Evolutionary conservation across 2,113 vertebrate genomes (phyloP).

Genomic region (Leptocoma aspasia): DNA sequence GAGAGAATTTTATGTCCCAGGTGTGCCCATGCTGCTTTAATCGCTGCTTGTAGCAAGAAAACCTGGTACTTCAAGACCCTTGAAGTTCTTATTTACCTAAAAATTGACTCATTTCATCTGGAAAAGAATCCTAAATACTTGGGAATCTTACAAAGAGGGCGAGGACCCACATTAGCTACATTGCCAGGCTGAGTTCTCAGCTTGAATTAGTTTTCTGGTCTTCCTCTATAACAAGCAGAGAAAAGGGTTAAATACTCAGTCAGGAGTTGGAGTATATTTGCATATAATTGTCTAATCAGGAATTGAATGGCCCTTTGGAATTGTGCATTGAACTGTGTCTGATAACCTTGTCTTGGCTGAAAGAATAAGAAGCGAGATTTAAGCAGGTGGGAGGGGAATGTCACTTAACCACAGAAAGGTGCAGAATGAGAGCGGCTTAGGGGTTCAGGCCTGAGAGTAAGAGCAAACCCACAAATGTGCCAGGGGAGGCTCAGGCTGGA

Average conservation of each 20-base stretch:
- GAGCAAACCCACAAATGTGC: neutral
- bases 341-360: neutral
- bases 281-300: neutral
- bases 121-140: neutral
- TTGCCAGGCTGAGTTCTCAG: neutral
- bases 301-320: neutral
- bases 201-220: neutral
- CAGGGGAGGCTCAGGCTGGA: rapidly evolving
- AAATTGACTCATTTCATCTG: neutral
- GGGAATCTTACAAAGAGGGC: neutral
- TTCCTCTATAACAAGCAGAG: neutral
- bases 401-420: neutral
- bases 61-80: neutral
- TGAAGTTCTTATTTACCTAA: neutral
- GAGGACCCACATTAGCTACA: neutral
- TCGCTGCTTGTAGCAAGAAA: neutral
- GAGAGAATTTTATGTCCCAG: neutral
- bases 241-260: neutral
- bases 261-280: neutral
- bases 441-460: neutral
- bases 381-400: neutral
- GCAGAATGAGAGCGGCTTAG: neutral
- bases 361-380: neutral
- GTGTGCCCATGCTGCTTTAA: neutral
- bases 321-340: neutral